A percentile compares a stretch with the other conserved stretches of the same genome.
phyloP scores from a whole-genome alignment of 2,888 invertebrate species.

The Eugnorisma glareosa region DNA sequence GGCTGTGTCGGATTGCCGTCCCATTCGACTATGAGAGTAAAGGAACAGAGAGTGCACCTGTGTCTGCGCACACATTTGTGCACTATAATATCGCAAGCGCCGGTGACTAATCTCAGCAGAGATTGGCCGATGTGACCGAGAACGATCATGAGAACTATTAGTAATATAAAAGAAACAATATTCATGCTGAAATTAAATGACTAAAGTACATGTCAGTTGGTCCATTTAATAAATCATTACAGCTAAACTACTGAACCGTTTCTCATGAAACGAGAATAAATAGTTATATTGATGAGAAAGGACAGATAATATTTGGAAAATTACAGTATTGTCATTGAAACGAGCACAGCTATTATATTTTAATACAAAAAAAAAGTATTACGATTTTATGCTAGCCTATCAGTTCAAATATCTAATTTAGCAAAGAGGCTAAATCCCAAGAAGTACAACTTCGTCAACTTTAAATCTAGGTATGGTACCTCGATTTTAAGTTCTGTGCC shows the following conservation, averaged over 20 bases:
- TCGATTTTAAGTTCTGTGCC: too few species aligned
- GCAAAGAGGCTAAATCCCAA: neutral
- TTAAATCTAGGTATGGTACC: conserved; percentile 22
- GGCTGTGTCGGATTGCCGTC: too few species aligned
- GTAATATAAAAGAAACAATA: neutral
- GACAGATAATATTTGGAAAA: too few species aligned
- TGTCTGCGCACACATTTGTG: too few species aligned
- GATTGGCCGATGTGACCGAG: too few species aligned
- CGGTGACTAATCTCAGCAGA: too few species aligned
- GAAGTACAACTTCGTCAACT: conserved; percentile 11
- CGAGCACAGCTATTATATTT: neutral
- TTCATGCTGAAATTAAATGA: too few species aligned
- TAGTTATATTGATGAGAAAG: too few species aligned
- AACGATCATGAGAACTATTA: too few species aligned
- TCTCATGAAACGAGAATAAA: neutral
- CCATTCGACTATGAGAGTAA: too few species aligned
- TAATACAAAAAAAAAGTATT: neutral
- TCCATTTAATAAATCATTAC: neutral
- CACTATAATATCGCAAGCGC: too few species aligned
- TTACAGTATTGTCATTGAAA: neutral
- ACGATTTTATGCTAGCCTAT: neutral
- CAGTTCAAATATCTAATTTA: neutral
- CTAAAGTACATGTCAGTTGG: neutral
- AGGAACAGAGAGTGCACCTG: too few species aligned
- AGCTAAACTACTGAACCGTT: neutral